phyloP scores from a whole-genome alignment of 2,888 invertebrate species.

The Tetragonisca angustula region DNA sequence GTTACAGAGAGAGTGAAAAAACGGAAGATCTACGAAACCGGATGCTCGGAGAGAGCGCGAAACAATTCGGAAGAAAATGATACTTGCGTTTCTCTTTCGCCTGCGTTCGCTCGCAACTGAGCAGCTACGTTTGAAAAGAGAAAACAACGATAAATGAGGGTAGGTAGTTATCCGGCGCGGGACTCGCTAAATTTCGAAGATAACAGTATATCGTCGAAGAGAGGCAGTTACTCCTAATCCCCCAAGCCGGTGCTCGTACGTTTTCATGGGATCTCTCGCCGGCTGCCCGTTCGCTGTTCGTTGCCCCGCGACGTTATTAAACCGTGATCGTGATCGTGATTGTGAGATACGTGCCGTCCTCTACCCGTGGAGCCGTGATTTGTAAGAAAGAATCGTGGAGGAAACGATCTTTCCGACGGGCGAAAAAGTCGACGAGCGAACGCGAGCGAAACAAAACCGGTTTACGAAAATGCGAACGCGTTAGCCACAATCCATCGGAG shows the following conservation, averaged over 20 bases:
- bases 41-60: neutral
- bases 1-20: no score
- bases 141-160: slow-evolving; percentile 64
- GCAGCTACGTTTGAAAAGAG: slow-evolving; percentile 13
- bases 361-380: neutral
- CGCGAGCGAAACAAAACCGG: slow-evolving; percentile 32
- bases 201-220: slow-evolving; percentile 50
- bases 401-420: neutral
- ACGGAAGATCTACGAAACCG: no score
- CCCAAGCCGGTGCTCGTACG: slow-evolving; percentile 61
- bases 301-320: slow-evolving; percentile 40
- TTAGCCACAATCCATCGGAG: slow-evolving; percentile 48
- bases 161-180: slow-evolving; percentile 36
- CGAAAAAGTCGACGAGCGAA: neutral
- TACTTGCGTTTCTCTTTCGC: neutral
- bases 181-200: slow-evolving; percentile 57
- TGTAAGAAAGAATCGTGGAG: neutral
- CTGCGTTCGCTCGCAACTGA: neutral
- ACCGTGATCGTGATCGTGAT: neutral
- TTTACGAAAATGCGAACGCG: slow-evolving; percentile 56
- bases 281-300: slow-evolving; percentile 42
- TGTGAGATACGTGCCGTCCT: slow-evolving; percentile 34
- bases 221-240: slow-evolving; percentile 73
- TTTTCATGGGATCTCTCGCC: slow-evolving; percentile 66
- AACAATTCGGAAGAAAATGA: neutral